Conservation (phyloP, 92 coral and sea anemone species). For the Zoanthus solanderi region DNA sequence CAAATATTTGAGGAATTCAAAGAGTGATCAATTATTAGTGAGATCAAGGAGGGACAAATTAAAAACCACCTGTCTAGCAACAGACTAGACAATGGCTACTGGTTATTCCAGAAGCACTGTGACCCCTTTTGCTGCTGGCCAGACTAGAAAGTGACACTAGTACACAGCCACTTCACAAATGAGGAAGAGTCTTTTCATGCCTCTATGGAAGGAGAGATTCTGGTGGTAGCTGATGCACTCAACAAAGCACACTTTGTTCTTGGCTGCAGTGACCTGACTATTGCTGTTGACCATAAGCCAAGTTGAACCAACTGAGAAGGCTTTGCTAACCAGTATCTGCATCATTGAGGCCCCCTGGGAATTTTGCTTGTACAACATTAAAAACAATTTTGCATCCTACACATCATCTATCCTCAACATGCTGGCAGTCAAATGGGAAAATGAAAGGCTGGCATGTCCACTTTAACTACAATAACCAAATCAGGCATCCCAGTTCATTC, state of each 20-base stretch:
- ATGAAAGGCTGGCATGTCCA: background rate
- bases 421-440: background rate
- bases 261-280: slow-evolving; percentile 58
- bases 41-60: background rate
- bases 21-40: background rate
- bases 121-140: slow-evolving; percentile 60
- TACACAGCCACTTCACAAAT: slow-evolving; percentile 76
- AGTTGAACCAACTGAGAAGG: background rate
- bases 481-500: slow-evolving; percentile 50
- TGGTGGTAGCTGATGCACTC: slow-evolving; percentile 67
- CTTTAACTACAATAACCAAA: slow-evolving; percentile 37
- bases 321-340: background rate
- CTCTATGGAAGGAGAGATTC: slow-evolving; percentile 20
- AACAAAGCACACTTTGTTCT: slow-evolving; percentile 65
- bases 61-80: background rate
- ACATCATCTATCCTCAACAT: slow-evolving; percentile 43
- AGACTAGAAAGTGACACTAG: slow-evolving; percentile 73
- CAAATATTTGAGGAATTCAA: too few relatives aligned
- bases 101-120: background rate
- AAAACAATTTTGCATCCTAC: slow-evolving; percentile 3
- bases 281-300: slow-evolving; percentile 70
- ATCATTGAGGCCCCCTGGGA: background rate
- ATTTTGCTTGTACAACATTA: background rate
- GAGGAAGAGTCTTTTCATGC: slow-evolving; percentile 58
- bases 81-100: slow-evolving; percentile 33